Base-by-base conservation (phyloP, 2,888 invertebrate species). In the Phorcus lineatus region DNA sequence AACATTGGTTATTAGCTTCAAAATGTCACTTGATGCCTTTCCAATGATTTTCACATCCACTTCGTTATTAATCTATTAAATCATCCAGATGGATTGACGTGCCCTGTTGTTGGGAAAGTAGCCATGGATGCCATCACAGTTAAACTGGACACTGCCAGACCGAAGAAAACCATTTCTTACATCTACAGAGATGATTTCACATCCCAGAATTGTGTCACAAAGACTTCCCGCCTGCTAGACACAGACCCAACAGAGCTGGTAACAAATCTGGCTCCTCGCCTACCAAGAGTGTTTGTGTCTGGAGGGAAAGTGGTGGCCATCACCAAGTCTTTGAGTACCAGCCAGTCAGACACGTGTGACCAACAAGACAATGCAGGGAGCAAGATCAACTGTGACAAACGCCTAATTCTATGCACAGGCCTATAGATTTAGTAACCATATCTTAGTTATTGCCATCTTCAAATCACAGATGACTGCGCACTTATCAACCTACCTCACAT, bases 101-200 rank as follows among this genome's bases (percentile, higher is more conserved):
- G 81, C 77, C 81, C 84, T 24, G 81, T 87, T 0, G 84, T 88
- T n/a, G 88, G 88, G 17, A 81, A 86, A 2, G 83, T 88, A 4
- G 86, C 88, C 6, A 88, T 88, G 88, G 88, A 88, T 55, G 85
- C 86, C 13, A 85, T 88, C 13, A 88, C 87, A 2, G 83, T 86
- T 0, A 79, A 76, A 47, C 79, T 87, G 53, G 84, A 86, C 31
- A 82, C 80, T 11, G 80, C 79, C 36, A 83, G 81, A 9, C 40
- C 78, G 0, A 54, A 54, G 2, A 74, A 74, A 17, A 80, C 82
- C 16, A 80, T 80, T 6, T 86, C 85, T 55, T 82, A 82, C 70
- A 36, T 87, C 28, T 82, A 85, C 80, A 53, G 78, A 28, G 80
- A 84, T 31, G 85, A 85, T 70, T 83, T 75, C 53, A 84, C 76